Evolutionary conservation across 37 sponge, comb jelly and placozoan species (phyloP).

Genomic region (Cladorhizidae sp.): DNA sequence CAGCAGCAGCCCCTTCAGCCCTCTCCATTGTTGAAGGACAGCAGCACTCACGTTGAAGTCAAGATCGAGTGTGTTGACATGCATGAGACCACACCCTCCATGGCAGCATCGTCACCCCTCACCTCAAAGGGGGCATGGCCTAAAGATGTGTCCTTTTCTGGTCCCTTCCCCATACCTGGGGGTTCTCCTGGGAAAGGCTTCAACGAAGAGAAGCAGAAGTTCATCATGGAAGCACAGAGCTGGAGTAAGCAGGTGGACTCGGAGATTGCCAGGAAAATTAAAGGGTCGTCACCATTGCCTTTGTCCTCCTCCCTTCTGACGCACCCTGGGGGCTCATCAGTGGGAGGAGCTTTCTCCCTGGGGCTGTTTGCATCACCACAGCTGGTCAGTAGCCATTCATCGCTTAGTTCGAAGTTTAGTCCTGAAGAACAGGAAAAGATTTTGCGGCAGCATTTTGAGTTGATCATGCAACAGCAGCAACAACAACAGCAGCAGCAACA

Average conservation of each 20-base stretch:
- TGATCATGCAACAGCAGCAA: constrained; percentile 1
- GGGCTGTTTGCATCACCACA: not conserved
- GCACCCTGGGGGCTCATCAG: not conserved
- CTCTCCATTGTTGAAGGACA: not conserved
- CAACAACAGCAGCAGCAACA: constrained; percentile 1
- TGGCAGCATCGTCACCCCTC: not conserved
- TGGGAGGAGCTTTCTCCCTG: not conserved
- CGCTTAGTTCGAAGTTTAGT: constrained; percentile 11
- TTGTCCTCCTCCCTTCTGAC: not conserved
- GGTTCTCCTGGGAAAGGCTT: not conserved
- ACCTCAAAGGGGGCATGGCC: no score
- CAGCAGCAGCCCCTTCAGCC: constrained; percentile 8
- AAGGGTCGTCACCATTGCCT: not conserved
- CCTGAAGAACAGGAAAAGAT: constrained; percentile 54
- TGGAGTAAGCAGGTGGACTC: constrained; percentile 52
- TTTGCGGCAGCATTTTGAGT: constrained; percentile 43
- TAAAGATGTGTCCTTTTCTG: no score
- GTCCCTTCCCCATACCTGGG: no score
- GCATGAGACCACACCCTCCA: not conserved
- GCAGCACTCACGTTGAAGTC: constrained; percentile 23
- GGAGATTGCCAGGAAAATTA: constrained; percentile 5
- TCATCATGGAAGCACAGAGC: constrained; percentile 49
- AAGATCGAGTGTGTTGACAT: constrained; percentile 57
- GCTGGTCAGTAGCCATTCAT: not conserved
- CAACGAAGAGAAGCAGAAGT: constrained; percentile 38